phyloP scores from a whole-genome alignment of 1,140 invertebrate genomes.

The Drosophila triauraria region DNA sequence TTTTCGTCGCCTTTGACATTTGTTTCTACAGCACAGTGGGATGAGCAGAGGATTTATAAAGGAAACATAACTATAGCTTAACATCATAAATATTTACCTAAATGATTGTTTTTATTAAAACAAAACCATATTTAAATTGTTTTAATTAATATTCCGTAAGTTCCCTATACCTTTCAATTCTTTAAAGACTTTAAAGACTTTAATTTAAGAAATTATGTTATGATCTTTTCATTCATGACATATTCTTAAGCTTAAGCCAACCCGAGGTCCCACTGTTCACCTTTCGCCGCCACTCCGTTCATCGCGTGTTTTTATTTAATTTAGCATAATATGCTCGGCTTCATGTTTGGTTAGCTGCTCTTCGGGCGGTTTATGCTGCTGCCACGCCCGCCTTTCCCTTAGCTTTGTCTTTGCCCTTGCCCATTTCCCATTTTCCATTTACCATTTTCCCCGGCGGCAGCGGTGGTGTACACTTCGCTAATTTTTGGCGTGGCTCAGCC shows the following conservation, averaged over 20 bases:
- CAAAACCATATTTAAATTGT: no score
- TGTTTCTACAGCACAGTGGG: slow-evolving; percentile 22
- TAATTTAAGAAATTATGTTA: not conserved
- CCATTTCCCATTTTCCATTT: slow-evolving; percentile 4
- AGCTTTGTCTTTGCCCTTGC: not conserved
- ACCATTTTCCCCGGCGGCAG: slow-evolving; percentile 1
- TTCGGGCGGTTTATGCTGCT: slow-evolving; percentile 26
- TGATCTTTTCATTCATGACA: no score
- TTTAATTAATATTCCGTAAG: no score
- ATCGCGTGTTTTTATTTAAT: slow-evolving; percentile 76
- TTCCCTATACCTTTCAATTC: no score
- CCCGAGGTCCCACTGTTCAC: not conserved
- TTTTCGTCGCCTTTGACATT: slow-evolving; percentile 59
- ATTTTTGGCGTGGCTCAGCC: slow-evolving; percentile 67
- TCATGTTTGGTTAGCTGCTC: slow-evolving; percentile 62
- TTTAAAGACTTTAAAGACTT: no score
- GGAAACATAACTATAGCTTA: no score
- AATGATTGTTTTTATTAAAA: no score
- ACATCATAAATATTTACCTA: no score
- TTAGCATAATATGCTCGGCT: slow-evolving; percentile 64
- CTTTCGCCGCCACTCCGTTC: slow-evolving; percentile 22
- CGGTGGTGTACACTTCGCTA: slow-evolving; percentile 42
- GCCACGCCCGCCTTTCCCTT: slow-evolving; percentile 12
- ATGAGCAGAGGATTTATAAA: not conserved
- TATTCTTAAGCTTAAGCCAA: no score